These are phyloP conservation scores for Heliconius charithonia DNA, from an alignment of 2,888 invertebrate species.

Conservation along the genomic window DNA sequence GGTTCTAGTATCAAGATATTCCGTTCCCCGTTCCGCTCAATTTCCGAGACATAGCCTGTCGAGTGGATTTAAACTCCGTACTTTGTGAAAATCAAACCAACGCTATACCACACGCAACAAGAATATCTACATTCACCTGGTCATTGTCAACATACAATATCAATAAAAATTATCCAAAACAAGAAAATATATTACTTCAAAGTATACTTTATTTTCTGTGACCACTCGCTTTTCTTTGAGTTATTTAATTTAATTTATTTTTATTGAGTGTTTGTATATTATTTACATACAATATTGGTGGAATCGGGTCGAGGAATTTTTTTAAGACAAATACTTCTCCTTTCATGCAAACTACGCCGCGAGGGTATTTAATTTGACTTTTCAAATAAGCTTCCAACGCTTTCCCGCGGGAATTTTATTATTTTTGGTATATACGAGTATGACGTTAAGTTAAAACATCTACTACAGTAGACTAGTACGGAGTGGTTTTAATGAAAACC, in stretches of 20 bases:
- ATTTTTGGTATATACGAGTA: slow-evolving; percentile 2
- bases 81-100: too few species aligned
- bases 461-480: not conserved
- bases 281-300: not conserved
- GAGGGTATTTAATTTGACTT: slow-evolving; percentile 12
- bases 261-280: not conserved
- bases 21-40: too few species aligned
- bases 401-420: not conserved
- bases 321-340: not conserved
- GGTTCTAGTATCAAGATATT: too few species aligned
- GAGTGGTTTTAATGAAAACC: not conserved
- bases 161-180: too few species aligned
- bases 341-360: not conserved
- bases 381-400: slow-evolving; percentile 10
- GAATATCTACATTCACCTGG: too few species aligned
- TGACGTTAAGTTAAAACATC: slow-evolving; percentile 11
- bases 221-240: not conserved
- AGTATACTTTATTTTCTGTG: too few species aligned
- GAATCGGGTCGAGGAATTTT: not conserved
- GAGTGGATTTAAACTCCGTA: too few species aligned
- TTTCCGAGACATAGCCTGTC: too few species aligned
- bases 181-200: too few species aligned
- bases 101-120: too few species aligned
- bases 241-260: not conserved
- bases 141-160: too few species aligned